Base-by-base conservation (phyloP, 2,797 vertebrate genomes). In the Sebastes goodei region DNA sequence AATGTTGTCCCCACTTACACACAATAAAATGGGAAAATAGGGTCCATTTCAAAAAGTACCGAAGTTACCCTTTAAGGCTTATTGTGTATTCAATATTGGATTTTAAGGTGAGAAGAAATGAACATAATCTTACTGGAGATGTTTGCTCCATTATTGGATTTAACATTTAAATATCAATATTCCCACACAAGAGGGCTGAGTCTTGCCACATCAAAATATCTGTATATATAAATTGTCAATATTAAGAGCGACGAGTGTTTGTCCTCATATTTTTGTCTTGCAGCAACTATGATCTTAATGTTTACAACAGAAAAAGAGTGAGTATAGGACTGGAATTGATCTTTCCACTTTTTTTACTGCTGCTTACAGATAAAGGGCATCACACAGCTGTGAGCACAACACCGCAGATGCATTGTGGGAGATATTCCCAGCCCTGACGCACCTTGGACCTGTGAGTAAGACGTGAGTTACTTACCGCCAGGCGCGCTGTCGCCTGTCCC, bases 321-420 rank as follows among this genome's bases (percentile, higher is more conserved):
- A 76, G 10, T 23, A 53, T 21, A 38, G n/a, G 17, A 42, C 42
- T 71, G 10, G 53, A 80, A 86, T 81, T 61, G 76, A 84, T 85
- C 52, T 82, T 80, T 80, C 38, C 11, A 30, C 55, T 56, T 56
- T 66, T 49, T 77, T 60, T 74, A 52, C 55, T 71, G 71, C 78
- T 67, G 10, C 38, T 57, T 72, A 49, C n/a, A 67, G 57, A 71
- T 74, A 83, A 83, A 65, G 62, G 76, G 25, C 77, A 91, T 86
- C 79, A 89, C 84, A 81, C 55, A 69, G 59, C 82, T 80, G 74
- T 1, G 5, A 85, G 78, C 84, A 62, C 53, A 72, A 74, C 38
- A 60, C 66, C 27, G 20, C 85, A n/a, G 71, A 74, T 90, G 91
- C 81, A 85, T 92, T 85, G 63, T 91, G 83, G 85, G 86, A 90